These are phyloP conservation scores for Helleia helle DNA, from an alignment of 2,888 invertebrate genomes.

Conservation along the genomic window DNA sequence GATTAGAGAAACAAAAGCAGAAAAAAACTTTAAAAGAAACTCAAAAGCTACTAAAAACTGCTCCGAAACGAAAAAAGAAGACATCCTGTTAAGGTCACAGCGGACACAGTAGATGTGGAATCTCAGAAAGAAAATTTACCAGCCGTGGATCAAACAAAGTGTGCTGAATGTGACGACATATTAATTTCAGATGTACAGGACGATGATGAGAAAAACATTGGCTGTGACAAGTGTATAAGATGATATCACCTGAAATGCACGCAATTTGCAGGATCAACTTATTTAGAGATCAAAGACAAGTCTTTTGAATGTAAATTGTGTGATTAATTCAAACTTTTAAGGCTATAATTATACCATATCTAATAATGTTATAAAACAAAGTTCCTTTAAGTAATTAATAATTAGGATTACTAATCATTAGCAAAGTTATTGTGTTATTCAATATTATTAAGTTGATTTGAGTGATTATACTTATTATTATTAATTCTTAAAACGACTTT, in stretches of 20 bases:
- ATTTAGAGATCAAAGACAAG: constrained; percentile 18
- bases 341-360: too few relatives aligned
- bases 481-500: too few relatives aligned
- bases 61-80: constrained; percentile 18
- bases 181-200: constrained; percentile 25
- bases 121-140: constrained; percentile 11
- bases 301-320: constrained; percentile 20
- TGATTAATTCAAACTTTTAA: too few relatives aligned
- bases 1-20: constrained; percentile 16
- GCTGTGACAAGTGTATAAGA: constrained; percentile 17
- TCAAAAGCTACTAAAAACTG: constrained; percentile 16
- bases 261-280: constrained; percentile 18
- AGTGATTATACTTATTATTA: too few relatives aligned
- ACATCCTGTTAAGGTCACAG: constrained; percentile 3
- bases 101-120: constrained; percentile 6
- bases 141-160: constrained; percentile 14
- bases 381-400: too few relatives aligned
- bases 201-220: constrained; percentile 24
- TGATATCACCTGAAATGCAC: constrained; percentile 24
- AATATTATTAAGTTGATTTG: too few relatives aligned
- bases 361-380: too few relatives aligned
- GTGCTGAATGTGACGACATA: constrained; percentile 21
- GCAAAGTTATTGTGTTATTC: too few relatives aligned
- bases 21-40: constrained; percentile 13
- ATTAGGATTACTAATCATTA: too few relatives aligned